These are phyloP conservation scores for Matsumurasca onukii DNA, from an alignment of 1,140 invertebrate species.

Conservation along the genomic window DNA sequence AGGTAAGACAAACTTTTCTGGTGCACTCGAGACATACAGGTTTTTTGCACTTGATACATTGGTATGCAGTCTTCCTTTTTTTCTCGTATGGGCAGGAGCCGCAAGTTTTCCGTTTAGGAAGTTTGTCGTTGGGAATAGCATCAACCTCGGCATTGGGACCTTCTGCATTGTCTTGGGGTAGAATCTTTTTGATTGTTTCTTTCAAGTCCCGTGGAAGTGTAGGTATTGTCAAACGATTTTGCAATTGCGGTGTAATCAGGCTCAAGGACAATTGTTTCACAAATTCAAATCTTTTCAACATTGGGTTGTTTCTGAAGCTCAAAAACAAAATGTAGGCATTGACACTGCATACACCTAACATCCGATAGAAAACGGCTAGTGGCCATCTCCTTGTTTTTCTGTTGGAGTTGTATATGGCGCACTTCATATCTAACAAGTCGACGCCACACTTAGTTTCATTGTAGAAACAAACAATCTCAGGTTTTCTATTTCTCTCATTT, in stretches of 20 bases:
- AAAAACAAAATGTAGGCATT: slow-evolving; percentile 34
- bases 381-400: slow-evolving; percentile 43
- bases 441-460: no score
- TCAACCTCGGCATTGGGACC: background rate
- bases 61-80: slow-evolving; percentile 7
- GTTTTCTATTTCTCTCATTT: slow-evolving; percentile 39
- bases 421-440: slow-evolving; percentile 44
- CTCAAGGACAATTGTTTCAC: slow-evolving; percentile 36
- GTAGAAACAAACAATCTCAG: slow-evolving; percentile 43
- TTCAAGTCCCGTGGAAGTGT: slow-evolving; percentile 17
- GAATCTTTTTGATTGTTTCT: slow-evolving; percentile 8
- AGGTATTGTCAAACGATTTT: slow-evolving; percentile 37
- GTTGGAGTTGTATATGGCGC: slow-evolving; percentile 38
- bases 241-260: slow-evolving; percentile 36
- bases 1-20: slow-evolving; percentile 16
- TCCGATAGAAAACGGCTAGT: slow-evolving; percentile 41
- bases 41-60: slow-evolving; percentile 19
- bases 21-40: slow-evolving; percentile 8
- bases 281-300: slow-evolving; percentile 35
- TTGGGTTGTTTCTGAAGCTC: slow-evolving; percentile 18
- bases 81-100: slow-evolving; percentile 5
- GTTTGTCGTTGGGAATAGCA: background rate
- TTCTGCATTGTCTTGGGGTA: background rate
- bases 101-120: slow-evolving; percentile 23
- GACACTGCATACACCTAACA: slow-evolving; percentile 40